Conservation (phyloP, 2,113 vertebrate genomes). For the Hemichromis elongatus region DNA sequence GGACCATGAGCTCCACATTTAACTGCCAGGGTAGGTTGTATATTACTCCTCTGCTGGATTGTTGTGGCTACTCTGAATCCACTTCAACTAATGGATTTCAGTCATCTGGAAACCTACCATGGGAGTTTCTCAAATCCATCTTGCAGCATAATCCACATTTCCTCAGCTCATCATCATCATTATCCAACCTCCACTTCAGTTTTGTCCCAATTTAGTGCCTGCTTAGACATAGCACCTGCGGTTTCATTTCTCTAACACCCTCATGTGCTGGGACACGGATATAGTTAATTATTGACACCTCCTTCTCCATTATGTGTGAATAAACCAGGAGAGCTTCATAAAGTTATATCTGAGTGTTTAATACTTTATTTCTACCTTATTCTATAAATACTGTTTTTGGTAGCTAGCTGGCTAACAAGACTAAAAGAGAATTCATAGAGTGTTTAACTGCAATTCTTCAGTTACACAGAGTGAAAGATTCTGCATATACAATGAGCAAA, state of each 20-base stretch:
- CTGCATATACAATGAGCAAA: background rate
- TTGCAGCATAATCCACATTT: background rate
- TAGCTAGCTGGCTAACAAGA: background rate
- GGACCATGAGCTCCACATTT: background rate
- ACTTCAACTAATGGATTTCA: background rate
- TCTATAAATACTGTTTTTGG: background rate
- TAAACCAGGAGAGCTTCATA: background rate
- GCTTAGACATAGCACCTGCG: background rate
- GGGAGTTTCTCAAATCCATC: background rate
- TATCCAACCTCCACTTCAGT: background rate
- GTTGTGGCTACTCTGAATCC: background rate
- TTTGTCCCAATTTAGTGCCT: background rate
- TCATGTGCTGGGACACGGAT: background rate
- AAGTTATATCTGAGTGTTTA: background rate
- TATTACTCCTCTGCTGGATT: background rate
- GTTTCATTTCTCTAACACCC: background rate
- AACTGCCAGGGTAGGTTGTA: background rate
- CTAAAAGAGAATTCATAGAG: background rate
- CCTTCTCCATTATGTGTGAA: background rate
- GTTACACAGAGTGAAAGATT: background rate
- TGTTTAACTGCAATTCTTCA: background rate
- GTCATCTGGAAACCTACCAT: background rate
- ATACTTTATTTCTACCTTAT: background rate
- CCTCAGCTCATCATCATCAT: background rate
- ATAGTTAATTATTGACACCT: background rate